Conservation (phyloP, 2,888 invertebrate species). For the Cynaeus angustus region DNA sequence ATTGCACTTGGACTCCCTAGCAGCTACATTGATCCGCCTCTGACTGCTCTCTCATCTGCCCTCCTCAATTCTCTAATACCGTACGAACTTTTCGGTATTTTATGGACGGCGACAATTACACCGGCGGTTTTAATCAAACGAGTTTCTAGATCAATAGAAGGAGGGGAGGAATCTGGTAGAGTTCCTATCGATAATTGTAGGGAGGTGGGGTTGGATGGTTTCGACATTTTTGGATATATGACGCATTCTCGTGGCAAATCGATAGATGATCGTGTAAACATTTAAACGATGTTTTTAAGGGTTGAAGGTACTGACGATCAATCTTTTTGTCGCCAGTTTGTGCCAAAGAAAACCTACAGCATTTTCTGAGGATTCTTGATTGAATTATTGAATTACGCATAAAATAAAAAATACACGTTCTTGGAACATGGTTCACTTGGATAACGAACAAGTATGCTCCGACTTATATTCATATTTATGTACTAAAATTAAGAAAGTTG, state of each 20-base stretch:
- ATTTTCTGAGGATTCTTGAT: too few relatives aligned
- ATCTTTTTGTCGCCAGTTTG: too few relatives aligned
- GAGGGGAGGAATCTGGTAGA: not conserved
- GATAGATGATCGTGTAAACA: too few relatives aligned
- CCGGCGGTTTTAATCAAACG: constrained; percentile 16
- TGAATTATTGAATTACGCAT: too few relatives aligned
- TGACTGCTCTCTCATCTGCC: constrained; percentile 49
- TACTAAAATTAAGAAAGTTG: too few relatives aligned
- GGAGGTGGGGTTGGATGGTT: not conserved
- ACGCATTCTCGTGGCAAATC: not conserved
- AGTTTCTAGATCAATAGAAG: constrained; percentile 3
- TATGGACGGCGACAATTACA: constrained; percentile 34
- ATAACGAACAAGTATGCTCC: too few relatives aligned
- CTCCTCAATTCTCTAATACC: constrained; percentile 28
- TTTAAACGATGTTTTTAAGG: too few relatives aligned
- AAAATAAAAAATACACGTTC: too few relatives aligned
- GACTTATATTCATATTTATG: too few relatives aligned
- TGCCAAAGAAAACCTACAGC: too few relatives aligned
- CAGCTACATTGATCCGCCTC: constrained; percentile 59
- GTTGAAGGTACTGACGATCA: too few relatives aligned
- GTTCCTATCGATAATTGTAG: not conserved
- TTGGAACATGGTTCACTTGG: too few relatives aligned
- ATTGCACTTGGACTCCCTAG: constrained; percentile 54
- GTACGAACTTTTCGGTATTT: constrained; percentile 38
- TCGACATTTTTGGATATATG: not conserved